Percentiles rank a stretch among this genome's conserved stretches.
phyloP scores from a whole-genome alignment of 2,888 invertebrate genomes.

The Atherix ibis region DNA sequence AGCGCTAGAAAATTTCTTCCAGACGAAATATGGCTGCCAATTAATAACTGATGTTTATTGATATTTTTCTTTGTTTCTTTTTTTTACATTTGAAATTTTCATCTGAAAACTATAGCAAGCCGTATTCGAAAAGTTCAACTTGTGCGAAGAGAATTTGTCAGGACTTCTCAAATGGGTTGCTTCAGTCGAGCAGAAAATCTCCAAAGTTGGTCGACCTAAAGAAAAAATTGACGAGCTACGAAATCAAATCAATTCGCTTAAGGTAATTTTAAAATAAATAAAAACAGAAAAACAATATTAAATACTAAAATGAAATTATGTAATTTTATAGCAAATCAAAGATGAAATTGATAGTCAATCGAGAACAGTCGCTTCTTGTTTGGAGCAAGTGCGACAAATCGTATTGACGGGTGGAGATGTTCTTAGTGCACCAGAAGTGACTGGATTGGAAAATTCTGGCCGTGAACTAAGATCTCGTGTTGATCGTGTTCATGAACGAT shows the following conservation, averaged over 20 bases:
- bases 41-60: constrained; percentile 1
- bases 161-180: constrained; percentile 78
- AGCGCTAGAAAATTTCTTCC: too few species aligned
- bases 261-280: constrained; percentile 36
- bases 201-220: constrained; percentile 70
- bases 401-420: constrained; percentile 81
- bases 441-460: constrained; percentile 72
- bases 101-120: constrained; percentile 90
- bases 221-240: constrained; percentile 75
- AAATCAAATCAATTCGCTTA: constrained; percentile 77
- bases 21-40: too few species aligned
- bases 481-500: constrained; percentile 65
- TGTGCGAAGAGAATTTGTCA: constrained; percentile 73
- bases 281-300: neutral
- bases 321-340: constrained; percentile 67
- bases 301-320: neutral
- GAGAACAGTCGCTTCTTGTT: constrained; percentile 66
- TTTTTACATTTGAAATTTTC: constrained; percentile 1
- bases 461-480: constrained; percentile 68
- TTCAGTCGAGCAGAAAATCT: constrained; percentile 67
- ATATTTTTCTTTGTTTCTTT: neutral
- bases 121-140: constrained; percentile 83
- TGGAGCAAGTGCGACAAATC: constrained; percentile 80
- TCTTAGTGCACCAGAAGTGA: constrained; percentile 81
- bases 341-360: constrained; percentile 79